Evolutionary conservation across 1,140 invertebrate genomes (phyloP).

Genomic region (Homarus americanus): DNA sequence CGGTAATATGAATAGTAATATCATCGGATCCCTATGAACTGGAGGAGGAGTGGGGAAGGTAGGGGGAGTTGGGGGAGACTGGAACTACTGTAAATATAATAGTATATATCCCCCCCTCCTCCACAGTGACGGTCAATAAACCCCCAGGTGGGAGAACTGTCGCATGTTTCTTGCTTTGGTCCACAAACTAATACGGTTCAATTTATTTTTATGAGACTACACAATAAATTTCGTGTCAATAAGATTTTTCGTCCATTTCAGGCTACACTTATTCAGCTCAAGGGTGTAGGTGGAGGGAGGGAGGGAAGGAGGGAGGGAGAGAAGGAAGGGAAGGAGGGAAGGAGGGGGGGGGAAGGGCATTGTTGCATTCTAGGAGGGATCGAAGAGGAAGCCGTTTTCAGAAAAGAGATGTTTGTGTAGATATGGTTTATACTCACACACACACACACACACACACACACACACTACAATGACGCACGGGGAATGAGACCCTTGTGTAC

Average conservation of each 20-base stretch:
- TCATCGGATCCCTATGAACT: neutral
- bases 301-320: neutral
- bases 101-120: too few relatives aligned
- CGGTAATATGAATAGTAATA: slow-evolving; percentile 6
- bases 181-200: neutral
- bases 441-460: too few relatives aligned
- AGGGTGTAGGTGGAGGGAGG: neutral
- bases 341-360: too few relatives aligned
- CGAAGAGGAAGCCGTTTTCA: neutral
- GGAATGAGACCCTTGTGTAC: too few relatives aligned
- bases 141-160: too few relatives aligned
- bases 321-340: neutral
- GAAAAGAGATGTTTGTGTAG: too few relatives aligned
- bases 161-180: neutral
- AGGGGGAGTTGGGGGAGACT: too few relatives aligned
- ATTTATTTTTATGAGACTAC: neutral
- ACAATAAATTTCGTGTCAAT: neutral
- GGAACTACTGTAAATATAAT: too few relatives aligned
- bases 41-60: too few relatives aligned
- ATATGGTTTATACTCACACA: too few relatives aligned
- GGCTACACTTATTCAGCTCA: neutral
- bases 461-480: too few relatives aligned
- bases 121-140: too few relatives aligned
- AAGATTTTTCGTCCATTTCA: neutral
- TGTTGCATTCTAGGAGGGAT: neutral